Evolutionary conservation across 1,140 invertebrate genomes (phyloP).

Genomic region (Solenopsis fugax): DNA sequence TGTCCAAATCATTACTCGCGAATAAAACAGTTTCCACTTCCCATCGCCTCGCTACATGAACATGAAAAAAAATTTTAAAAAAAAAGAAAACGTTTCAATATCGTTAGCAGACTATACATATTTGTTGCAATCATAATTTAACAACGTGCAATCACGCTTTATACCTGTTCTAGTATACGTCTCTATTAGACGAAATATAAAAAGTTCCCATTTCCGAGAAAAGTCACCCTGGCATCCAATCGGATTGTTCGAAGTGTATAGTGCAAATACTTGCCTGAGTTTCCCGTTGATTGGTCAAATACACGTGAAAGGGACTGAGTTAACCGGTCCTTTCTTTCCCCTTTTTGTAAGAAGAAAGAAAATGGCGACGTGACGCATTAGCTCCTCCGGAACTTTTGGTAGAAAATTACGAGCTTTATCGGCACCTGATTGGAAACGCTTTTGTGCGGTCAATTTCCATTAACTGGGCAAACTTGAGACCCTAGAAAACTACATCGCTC

Average conservation of each 20-base stretch:
- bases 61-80: neutral
- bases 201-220: neutral
- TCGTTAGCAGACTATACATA: neutral
- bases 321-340: slow-evolving; percentile 30
- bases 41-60: neutral
- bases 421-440: slow-evolving; percentile 52
- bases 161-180: neutral
- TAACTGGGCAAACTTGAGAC: slow-evolving; percentile 48
- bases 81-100: neutral
- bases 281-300: slow-evolving; percentile 48
- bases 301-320: slow-evolving; percentile 38
- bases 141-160: neutral
- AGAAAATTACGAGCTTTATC: slow-evolving; percentile 54
- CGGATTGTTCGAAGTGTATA: slow-evolving; percentile 35
- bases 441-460: slow-evolving; percentile 53
- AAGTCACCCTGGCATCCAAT: slow-evolving; percentile 14
- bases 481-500: slow-evolving; percentile 35
- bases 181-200: neutral
- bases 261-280: slow-evolving; percentile 51
- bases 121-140: neutral
- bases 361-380: slow-evolving; percentile 29
- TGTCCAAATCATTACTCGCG: neutral
- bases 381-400: slow-evolving; percentile 16
- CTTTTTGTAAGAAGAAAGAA: slow-evolving; percentile 14
- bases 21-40: neutral